These are phyloP conservation scores for Limnothrissa miodon DNA, from an alignment of 2,113 vertebrate genomes.

Conservation along the genomic window DNA sequence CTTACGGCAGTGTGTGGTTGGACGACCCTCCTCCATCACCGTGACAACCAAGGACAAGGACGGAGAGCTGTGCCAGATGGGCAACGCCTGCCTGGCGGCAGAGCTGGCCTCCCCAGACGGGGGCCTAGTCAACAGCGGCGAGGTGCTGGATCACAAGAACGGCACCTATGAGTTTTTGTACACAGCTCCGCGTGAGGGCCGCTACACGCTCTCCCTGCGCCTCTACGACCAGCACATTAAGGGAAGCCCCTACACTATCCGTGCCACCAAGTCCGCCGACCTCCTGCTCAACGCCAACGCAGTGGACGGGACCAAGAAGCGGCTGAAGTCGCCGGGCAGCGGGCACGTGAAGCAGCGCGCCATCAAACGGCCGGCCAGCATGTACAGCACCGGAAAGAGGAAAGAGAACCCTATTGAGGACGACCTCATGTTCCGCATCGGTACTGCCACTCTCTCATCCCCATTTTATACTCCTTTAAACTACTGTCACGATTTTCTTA, in stretches of 20 bases:
- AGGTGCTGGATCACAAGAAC: conserved; percentile 95
- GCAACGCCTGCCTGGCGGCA: conserved; percentile 85
- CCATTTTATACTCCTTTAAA: too few relatives aligned
- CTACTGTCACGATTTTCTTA: background rate
- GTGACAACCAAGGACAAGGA: conserved; percentile 96
- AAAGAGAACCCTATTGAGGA: conserved; percentile 97
- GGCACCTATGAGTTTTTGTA: conserved; percentile 95
- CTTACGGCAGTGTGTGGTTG: conserved; percentile 85
- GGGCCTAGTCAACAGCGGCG: conserved; percentile 76
- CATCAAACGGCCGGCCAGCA: conserved; percentile 90
- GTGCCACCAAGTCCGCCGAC: conserved; percentile 83
- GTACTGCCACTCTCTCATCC: conserved; percentile 61
- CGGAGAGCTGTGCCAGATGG: conserved; percentile 90
- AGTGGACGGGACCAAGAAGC: conserved; percentile 82
- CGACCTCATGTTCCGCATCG: conserved; percentile 91
- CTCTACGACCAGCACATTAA: conserved; percentile 93
- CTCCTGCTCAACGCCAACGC: conserved; percentile 73
- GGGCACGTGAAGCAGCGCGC: conserved; percentile 90
- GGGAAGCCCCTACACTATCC: conserved; percentile 93
- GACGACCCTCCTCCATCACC: conserved; percentile 85
- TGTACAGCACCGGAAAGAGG: conserved; percentile 93
- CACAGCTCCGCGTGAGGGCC: conserved; percentile 87
- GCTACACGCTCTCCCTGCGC: conserved; percentile 83
- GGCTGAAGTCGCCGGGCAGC: conserved; percentile 88
- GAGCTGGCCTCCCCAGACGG: conserved; percentile 85